Percentiles rank a stretch among this genome's conserved stretches.
Conservation (phyloP, 2,113 vertebrate genomes). For the Alces alces region DNA sequence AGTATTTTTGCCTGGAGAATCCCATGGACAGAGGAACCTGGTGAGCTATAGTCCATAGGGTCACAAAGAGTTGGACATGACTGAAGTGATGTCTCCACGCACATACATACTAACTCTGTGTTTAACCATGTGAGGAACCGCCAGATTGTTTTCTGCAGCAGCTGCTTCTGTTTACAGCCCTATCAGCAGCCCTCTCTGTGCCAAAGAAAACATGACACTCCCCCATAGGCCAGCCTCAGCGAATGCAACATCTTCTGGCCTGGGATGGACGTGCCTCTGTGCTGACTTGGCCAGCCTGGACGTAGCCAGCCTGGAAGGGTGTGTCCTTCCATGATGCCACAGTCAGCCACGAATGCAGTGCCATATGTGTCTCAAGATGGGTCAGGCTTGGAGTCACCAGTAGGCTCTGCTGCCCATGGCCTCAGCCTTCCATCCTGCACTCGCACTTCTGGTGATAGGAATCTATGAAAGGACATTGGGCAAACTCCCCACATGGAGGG, state of each 20-base stretch:
- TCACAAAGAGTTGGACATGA: not conserved
- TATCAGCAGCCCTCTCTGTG: not conserved
- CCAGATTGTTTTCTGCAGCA: not conserved
- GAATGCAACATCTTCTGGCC: not conserved
- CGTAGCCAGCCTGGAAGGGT: no score
- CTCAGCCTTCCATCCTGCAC: not conserved
- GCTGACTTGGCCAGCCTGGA: fast-evolving
- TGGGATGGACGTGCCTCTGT: not conserved
- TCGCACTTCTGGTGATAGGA: not conserved
- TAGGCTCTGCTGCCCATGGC: not conserved
- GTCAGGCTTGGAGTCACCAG: not conserved
- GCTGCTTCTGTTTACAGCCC: not conserved
- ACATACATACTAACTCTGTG: not conserved
- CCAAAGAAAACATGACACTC: not conserved
- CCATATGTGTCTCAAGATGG: not conserved
- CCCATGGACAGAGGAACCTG: not conserved
- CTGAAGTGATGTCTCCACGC: not conserved
- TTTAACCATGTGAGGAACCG: not conserved
- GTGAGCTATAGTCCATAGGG: not conserved
- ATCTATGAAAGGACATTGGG: not conserved
- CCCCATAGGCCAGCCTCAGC: fast-evolving
- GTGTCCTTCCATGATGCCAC: not conserved
- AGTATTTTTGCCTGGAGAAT: not conserved
- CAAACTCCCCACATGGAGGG: not conserved
- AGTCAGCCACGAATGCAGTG: fast-evolving